These are phyloP conservation scores for Pogonomyrmex californicus DNA, from an alignment of 1,140 invertebrate genomes.

Conservation along the genomic window DNA sequence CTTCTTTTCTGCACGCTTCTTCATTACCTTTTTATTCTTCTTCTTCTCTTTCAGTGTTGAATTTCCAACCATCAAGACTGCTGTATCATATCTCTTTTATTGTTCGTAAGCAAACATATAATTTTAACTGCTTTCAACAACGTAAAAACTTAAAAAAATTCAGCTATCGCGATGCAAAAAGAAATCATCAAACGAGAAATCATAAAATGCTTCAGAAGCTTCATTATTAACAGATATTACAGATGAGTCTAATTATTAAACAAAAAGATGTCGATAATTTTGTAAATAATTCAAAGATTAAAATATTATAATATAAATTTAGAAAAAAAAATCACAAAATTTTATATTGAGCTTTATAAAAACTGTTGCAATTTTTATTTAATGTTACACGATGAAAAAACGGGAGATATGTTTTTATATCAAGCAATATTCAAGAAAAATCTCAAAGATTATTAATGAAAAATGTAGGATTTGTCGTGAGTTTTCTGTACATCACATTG, in stretches of 20 bases:
- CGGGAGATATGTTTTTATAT: background rate
- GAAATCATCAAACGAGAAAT: background rate
- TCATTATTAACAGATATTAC: background rate
- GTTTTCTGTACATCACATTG: conserved; percentile 39
- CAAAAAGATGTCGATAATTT: background rate
- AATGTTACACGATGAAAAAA: background rate
- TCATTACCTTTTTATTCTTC: background rate
- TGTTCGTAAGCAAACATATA: background rate
- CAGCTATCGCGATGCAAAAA: background rate
- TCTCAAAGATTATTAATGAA: background rate
- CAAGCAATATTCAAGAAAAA: background rate
- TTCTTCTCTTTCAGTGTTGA: background rate
- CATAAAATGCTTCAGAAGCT: background rate
- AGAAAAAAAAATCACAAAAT: background rate
- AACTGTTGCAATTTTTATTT: background rate
- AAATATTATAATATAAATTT: background rate
- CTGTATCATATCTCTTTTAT: background rate
- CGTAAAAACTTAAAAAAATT: background rate
- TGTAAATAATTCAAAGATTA: background rate
- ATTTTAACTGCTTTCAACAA: background rate
- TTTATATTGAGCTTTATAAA: background rate
- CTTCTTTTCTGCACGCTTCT: background rate
- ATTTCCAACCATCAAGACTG: background rate
- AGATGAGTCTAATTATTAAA: background rate
- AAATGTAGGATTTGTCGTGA: background rate